These are phyloP conservation scores for Gobio gobio DNA, from an alignment of 2,113 vertebrate species.

Conservation along the genomic window DNA sequence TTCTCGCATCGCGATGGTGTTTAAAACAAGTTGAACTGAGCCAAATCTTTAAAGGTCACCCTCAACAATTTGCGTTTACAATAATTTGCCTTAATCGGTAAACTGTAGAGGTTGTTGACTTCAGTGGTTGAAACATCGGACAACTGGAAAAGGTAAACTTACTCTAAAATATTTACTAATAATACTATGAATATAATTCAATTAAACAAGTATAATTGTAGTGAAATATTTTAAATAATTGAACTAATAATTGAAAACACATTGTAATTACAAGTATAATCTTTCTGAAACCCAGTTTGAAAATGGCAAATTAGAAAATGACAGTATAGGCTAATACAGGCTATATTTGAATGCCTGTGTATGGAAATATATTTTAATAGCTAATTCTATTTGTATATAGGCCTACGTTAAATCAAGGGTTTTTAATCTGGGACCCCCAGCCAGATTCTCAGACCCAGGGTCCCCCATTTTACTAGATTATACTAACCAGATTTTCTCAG, in stretches of 20 bases:
- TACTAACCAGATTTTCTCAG: background rate
- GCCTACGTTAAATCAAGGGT: background rate
- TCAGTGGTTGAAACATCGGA: constrained; percentile 21
- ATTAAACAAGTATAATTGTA: background rate
- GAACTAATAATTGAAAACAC: background rate
- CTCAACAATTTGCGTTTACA: background rate
- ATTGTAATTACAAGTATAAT: background rate
- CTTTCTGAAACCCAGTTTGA: background rate
- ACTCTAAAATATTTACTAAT: background rate
- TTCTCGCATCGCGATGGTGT: constrained; percentile 30
- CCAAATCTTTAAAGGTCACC: constrained; percentile 26
- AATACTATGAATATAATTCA: background rate
- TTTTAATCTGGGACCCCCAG: background rate
- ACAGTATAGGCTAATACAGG: too few relatives aligned
- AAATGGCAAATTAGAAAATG: background rate
- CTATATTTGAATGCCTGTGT: background rate
- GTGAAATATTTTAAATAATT: background rate
- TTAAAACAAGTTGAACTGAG: constrained; percentile 43
- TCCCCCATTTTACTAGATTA: background rate
- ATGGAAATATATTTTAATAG: background rate
- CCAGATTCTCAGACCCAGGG: background rate
- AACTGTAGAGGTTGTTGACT: constrained; percentile 8
- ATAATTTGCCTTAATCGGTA: background rate
- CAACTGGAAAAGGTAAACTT: constrained; percentile 40
- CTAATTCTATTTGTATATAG: background rate